These are phyloP conservation scores for Aphodius sticticus DNA, from an alignment of 2,888 invertebrate species.

Conservation along the genomic window DNA sequence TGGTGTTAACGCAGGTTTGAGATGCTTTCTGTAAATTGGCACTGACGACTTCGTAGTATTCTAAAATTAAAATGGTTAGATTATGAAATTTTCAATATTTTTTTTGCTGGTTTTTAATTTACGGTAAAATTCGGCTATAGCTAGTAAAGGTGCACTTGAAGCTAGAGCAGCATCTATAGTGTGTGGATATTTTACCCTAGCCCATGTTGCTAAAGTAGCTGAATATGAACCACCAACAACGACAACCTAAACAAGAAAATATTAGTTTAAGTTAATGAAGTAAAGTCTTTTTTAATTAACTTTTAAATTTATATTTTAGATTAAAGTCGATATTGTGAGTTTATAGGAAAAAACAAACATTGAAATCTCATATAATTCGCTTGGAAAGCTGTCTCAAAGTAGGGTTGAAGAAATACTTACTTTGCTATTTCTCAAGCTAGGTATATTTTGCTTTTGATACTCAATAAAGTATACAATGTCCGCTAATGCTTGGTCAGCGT, in stretches of 20 bases:
- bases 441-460: constrained; percentile 47
- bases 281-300: no score
- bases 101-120: constrained; percentile 28
- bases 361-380: no score
- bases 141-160: constrained; percentile 67
- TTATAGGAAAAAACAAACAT: no score
- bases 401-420: constrained; percentile 14
- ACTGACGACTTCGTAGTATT: constrained; percentile 65
- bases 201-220: constrained; percentile 69
- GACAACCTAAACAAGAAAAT: constrained; percentile 45
- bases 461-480: constrained; percentile 72
- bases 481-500: constrained; percentile 71
- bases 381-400: no score
- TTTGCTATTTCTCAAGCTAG: constrained; percentile 32
- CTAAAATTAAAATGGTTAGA: constrained; percentile 50
- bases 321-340: no score
- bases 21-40: constrained; percentile 58
- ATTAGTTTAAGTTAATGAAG: no score
- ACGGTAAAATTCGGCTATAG: constrained; percentile 68
- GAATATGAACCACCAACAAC: constrained; percentile 70
- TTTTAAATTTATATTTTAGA: no score
- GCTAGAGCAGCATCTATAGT: constrained; percentile 66
- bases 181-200: constrained; percentile 67
- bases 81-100: neutral
- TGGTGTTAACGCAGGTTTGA: constrained; percentile 58